Evolutionary conservation across 2,113 vertebrate species (phyloP).

Genomic region (Gymnocephalus cernua): DNA sequence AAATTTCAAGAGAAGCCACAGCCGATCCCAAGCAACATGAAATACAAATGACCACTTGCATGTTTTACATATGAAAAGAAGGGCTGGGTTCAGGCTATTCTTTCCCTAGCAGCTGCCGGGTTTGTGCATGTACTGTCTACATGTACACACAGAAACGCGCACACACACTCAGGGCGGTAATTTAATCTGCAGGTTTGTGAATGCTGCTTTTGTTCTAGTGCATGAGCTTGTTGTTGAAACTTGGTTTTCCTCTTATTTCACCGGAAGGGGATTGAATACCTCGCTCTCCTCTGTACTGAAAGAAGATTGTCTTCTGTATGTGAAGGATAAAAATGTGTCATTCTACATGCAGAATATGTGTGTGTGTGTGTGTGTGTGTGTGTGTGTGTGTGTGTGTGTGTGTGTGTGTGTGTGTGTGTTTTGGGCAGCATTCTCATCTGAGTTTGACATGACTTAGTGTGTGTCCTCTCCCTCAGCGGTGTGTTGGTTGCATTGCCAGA

Average conservation of each 20-base stretch:
- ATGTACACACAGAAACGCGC: not conserved
- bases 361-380: no score
- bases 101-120: constrained; percentile 11
- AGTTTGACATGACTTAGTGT: constrained; percentile 16
- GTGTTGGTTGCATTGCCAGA: constrained; percentile 95
- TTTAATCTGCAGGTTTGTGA: constrained; percentile 8
- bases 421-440: no score
- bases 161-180: not conserved
- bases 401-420: not conserved
- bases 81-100: constrained; percentile 17
- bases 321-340: not conserved
- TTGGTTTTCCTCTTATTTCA: not conserved
- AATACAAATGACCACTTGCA: not conserved
- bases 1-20: not conserved
- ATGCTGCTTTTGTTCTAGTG: constrained; percentile 22
- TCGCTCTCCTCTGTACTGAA: not conserved
- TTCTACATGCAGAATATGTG: not conserved
- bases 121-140: not conserved
- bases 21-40: not conserved
- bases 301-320: not conserved
- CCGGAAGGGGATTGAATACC: not conserved
- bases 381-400: no score
- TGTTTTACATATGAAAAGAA: constrained; percentile 22
- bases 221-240: constrained; percentile 22
- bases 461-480: constrained; percentile 84